Evolutionary conservation across 1,140 invertebrate species (phyloP), one percentile per base, ranked within the genome.

Genomic region (Ceratina australensis): DNA sequence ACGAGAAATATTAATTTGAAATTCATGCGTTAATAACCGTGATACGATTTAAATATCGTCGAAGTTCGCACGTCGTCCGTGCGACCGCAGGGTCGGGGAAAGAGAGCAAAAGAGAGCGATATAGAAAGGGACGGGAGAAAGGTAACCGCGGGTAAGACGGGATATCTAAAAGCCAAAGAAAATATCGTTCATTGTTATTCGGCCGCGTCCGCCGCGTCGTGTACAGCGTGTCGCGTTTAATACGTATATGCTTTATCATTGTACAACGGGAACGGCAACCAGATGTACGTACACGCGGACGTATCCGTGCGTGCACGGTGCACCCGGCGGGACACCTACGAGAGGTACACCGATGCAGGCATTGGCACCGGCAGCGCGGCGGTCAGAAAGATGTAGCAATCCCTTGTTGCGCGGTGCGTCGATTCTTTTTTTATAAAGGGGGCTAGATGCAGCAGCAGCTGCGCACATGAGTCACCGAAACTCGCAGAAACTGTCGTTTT

Each of bases 391-490:
- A 67, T 84, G 83, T 84, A 78, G 81, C 82, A 81, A 79, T 75
- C 81, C 33, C 61, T 73, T 69, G 60, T 71, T 65, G 79, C 74
- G 72, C 69, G 74, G 59, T 74, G 61, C 69, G 68, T 78, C 65
- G 77, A 77, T 72, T 79, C 64, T 81, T 84, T 84, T 84, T 84
- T 84, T 84, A 80, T 80, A 83, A 83, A 82, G 77, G 77, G 52
- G 68, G 52, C 68, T 79, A 82, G 80, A 81, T 83, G 73, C 74
- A 26, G 33, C 54, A 26, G 24, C 47, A 28, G 56, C 65, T 16
- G 20, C 8, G 33, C 33, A 10, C 33, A 50, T 81, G 81, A 83
- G 80, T 78, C 74, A 83, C 33, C 54, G 54, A 71, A 80, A 72
- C 24, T 78, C 73, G 26, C 3, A 18, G n/a, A 61, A 52, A 54